A percentile compares a stretch with the other conserved stretches of the same genome.
Evolutionary conservation across 2,113 vertebrate genomes (phyloP).

Genomic region (Arvicanthis niloticus): DNA sequence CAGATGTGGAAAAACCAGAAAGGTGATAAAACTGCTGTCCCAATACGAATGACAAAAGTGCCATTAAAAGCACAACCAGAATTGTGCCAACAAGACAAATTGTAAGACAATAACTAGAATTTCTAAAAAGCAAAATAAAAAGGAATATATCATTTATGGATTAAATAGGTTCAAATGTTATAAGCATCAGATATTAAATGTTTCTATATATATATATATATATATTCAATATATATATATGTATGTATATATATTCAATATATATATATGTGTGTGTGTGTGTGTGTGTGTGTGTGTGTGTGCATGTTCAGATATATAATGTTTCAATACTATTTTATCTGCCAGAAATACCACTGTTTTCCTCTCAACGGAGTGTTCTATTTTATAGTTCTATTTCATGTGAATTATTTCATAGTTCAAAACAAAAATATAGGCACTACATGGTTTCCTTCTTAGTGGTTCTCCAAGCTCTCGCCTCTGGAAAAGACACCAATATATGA

Average conservation of each 20-base stretch:
- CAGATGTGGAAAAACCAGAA: neutral
- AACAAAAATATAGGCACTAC: neutral
- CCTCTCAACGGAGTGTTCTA: neutral
- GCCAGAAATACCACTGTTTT: neutral
- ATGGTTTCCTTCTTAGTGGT: neutral
- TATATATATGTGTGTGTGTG: no score
- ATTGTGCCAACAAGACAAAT: neutral
- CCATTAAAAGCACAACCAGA: neutral
- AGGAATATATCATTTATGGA: neutral
- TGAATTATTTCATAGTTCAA: neutral
- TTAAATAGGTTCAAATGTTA: constrained; percentile 4
- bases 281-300: no score
- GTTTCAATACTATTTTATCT: constrained; percentile 12
- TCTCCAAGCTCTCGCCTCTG: neutral
- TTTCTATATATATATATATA: no score
- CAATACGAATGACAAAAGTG: neutral
- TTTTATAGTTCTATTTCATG: neutral
- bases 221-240: no score
- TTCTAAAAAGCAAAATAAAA: neutral
- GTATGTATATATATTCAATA: no score
- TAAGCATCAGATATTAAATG: neutral
- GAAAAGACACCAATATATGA: neutral
- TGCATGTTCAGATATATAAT: no score
- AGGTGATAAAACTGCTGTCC: neutral
- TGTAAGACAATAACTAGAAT: neutral